Evolutionary conservation across 2,888 invertebrate genomes (phyloP).

Genomic region (Mactromeris polynyma): DNA sequence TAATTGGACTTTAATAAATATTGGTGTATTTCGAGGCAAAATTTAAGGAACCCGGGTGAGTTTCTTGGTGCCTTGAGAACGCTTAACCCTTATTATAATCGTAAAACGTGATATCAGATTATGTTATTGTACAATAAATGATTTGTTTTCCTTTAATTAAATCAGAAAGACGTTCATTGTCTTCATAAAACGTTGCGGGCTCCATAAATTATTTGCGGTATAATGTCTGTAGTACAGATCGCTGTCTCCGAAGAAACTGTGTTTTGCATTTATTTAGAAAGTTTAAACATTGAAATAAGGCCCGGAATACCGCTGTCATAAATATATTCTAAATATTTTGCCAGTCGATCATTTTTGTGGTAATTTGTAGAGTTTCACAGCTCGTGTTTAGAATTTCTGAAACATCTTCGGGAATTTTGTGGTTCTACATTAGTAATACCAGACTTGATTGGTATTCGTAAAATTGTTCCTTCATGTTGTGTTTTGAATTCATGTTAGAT

Average conservation of each 20-base stretch:
- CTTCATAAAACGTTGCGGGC: background rate
- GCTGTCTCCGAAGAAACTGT: background rate
- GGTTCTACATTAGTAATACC: background rate
- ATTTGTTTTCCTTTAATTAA: background rate
- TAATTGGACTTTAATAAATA: background rate
- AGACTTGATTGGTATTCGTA: background rate
- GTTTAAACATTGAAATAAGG: background rate
- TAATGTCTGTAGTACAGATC: background rate
- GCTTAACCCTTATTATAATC: background rate
- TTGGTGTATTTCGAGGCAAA: slow-evolving; percentile 12
- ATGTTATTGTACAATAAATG: background rate
- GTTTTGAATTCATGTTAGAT: background rate
- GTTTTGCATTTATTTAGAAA: slow-evolving; percentile 5
- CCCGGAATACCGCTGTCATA: background rate
- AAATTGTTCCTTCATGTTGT: background rate
- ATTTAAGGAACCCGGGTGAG: slow-evolving; percentile 11
- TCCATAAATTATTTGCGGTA: background rate
- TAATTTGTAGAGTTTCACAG: background rate
- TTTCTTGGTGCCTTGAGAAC: background rate
- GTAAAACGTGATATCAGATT: background rate
- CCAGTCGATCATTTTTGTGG: background rate
- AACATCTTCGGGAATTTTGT: background rate
- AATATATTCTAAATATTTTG: slow-evolving; percentile 11
- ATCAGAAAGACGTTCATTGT: slow-evolving; percentile 9
- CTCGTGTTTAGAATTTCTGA: background rate